phyloP scores from a whole-genome alignment of 2,797 vertebrate genomes.

The Eulemur rubriventer region DNA sequence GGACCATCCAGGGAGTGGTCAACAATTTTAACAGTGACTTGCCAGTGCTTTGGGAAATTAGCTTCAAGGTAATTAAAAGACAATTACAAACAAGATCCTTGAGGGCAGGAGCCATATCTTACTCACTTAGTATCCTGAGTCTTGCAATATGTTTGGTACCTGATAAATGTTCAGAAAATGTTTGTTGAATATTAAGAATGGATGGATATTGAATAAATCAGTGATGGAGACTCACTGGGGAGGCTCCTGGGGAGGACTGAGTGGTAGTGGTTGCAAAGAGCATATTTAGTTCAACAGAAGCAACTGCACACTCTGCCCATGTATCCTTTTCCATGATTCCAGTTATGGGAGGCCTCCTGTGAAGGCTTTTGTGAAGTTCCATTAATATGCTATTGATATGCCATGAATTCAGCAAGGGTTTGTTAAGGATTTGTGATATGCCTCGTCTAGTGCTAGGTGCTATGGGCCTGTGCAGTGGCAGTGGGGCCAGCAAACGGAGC shows the following conservation, averaged over 20 bases:
- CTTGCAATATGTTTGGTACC: neutral
- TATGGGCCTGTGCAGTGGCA: neutral
- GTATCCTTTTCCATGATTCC: neutral
- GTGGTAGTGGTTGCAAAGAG: neutral
- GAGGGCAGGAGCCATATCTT: neutral
- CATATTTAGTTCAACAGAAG: neutral
- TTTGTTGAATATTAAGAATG: neutral
- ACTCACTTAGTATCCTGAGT: neutral
- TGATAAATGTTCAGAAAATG: neutral
- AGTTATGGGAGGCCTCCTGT: neutral
- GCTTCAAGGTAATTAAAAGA: neutral
- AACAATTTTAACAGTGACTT: neutral
- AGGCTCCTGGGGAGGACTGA: neutral
- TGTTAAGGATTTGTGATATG: neutral
- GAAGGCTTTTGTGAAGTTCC: neutral
- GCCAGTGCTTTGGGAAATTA: neutral
- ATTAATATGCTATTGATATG: neutral
- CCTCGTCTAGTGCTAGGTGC: accelerated
- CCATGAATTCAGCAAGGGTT: neutral
- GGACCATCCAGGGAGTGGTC: neutral
- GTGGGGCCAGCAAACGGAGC: neutral
- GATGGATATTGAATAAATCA: neutral
- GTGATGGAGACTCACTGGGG: neutral
- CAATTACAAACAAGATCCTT: neutral
- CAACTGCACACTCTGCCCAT: neutral